phyloP scores from a whole-genome alignment of 2,888 invertebrate species.

The Lacanobia oleracea region DNA sequence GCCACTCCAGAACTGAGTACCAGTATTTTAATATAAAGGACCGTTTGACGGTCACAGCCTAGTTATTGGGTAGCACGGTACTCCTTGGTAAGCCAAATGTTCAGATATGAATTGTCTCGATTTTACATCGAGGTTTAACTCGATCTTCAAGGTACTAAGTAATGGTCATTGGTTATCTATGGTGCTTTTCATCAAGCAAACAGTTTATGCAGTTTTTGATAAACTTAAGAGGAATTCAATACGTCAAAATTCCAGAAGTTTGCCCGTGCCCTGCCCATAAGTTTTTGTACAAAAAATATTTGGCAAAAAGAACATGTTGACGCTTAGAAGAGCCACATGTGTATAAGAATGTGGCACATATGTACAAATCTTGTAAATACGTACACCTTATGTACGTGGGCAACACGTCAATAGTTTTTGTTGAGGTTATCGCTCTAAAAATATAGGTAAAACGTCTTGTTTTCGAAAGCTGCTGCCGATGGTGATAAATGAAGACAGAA shows the following conservation, averaged over 20 bases:
- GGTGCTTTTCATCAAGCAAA: background rate
- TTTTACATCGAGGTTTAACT: too few species aligned
- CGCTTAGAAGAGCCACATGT: constrained; percentile 29
- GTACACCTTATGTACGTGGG: constrained; percentile 9
- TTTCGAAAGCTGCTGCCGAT: constrained; percentile 13
- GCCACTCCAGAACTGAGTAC: too few species aligned
- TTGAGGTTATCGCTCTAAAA: constrained; percentile 53
- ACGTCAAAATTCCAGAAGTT: background rate
- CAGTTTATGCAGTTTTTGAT: background rate
- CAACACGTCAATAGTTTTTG: constrained; percentile 45
- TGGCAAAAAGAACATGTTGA: constrained; percentile 37
- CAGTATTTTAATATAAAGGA: too few species aligned
- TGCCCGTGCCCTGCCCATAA: background rate
- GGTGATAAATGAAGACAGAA: background rate
- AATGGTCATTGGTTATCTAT: too few species aligned
- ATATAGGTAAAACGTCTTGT: constrained; percentile 25
- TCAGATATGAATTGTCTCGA: too few species aligned
- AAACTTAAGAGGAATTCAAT: background rate
- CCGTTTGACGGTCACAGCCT: too few species aligned
- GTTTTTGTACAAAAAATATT: background rate
- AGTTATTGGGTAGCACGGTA: too few species aligned
- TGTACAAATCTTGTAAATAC: too few species aligned
- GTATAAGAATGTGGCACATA: constrained; percentile 21
- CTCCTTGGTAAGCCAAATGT: too few species aligned
- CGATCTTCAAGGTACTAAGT: too few species aligned